phyloP scores from a whole-genome alignment of 2,113 vertebrate species.

The Phocoena phocoena region DNA sequence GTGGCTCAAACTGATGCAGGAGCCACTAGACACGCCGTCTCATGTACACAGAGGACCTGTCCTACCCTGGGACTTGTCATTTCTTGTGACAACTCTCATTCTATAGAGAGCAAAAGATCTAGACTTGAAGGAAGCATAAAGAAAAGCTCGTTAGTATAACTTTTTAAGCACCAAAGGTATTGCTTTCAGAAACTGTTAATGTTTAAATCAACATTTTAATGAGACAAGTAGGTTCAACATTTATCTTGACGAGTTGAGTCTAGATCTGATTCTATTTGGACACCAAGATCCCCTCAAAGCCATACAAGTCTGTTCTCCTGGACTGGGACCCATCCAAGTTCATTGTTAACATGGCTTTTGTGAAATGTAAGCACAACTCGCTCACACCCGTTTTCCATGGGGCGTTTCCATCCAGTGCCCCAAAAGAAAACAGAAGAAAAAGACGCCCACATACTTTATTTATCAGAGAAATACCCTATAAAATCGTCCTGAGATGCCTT shows the following conservation, averaged over 20 bases:
- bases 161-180: neutral
- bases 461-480: neutral
- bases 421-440: neutral
- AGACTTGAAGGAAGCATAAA: neutral
- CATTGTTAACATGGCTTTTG: slow-evolving; percentile 15
- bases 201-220: slow-evolving; percentile 47
- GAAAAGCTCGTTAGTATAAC: neutral
- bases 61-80: neutral
- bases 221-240: neutral
- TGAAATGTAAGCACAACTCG: neutral
- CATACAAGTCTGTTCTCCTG: neutral
- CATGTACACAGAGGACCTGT: neutral
- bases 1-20: neutral
- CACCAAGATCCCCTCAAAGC: neutral
- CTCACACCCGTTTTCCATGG: neutral
- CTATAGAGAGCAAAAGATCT: neutral
- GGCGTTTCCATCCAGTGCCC: neutral
- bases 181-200: neutral
- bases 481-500: neutral
- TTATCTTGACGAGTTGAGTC: slow-evolving; percentile 33
- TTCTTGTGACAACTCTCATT: neutral
- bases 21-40: neutral
- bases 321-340: slow-evolving; percentile 28
- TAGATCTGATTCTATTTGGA: slow-evolving; percentile 28
- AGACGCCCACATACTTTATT: neutral